phyloP scores from a whole-genome alignment of 2,888 invertebrate species.

The Rhingia campestris region DNA sequence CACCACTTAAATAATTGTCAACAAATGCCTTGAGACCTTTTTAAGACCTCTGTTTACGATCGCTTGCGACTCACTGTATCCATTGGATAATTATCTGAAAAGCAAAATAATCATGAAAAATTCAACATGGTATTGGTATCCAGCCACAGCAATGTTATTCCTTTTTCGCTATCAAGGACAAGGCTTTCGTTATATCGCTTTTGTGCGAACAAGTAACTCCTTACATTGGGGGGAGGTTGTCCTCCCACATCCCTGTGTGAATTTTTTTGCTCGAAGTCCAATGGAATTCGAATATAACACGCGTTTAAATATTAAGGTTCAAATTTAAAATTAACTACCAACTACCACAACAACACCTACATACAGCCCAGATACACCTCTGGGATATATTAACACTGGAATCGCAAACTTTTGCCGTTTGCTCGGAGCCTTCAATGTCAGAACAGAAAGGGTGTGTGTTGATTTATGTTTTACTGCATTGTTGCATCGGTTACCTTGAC shows the following conservation, averaged over 20 bases:
- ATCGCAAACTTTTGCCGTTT: background rate
- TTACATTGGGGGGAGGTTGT: background rate
- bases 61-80: conserved; percentile 9
- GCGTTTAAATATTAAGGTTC: conserved; percentile 37
- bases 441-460: background rate
- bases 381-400: background rate
- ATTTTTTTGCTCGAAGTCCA: conserved; percentile 1
- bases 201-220: conserved; percentile 28
- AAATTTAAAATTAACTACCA: conserved; percentile 29
- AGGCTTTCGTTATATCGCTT: conserved; percentile 16
- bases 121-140: background rate
- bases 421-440: background rate
- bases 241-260: background rate
- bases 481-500: conserved; percentile 37
- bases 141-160: background rate
- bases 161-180: conserved; percentile 41
- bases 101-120: conserved; percentile 3
- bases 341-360: background rate
- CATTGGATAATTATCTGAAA: conserved; percentile 8
- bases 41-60: background rate
- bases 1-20: background rate
- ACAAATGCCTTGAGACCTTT: background rate
- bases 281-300: conserved; percentile 22
- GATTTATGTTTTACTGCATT: conserved; percentile 24
- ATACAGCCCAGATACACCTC: too few species aligned